Conservation (phyloP, 2,113 vertebrate genomes). For the Gavialis gangeticus region DNA sequence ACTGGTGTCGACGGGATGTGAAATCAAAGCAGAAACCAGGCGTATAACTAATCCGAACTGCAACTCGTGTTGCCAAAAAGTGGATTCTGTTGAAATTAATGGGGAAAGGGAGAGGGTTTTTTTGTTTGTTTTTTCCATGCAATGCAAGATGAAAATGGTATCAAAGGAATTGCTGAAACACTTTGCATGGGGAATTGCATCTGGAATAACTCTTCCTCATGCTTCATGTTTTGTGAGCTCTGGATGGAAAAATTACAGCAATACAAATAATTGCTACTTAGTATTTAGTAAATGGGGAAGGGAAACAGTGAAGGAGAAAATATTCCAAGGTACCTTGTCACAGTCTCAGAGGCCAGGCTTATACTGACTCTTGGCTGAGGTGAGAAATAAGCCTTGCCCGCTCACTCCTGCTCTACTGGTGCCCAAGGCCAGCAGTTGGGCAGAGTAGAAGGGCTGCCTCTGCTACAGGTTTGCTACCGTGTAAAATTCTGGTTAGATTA, state of each 20-base stretch:
- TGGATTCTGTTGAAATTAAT: neutral
- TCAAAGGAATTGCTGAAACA: neutral
- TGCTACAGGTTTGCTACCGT: neutral
- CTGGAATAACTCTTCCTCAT: neutral
- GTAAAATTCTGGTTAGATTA: neutral
- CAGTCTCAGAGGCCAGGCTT: too few species aligned
- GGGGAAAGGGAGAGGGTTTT: neutral
- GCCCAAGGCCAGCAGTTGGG: neutral
- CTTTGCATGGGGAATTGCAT: too few species aligned
- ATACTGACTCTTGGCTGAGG: too few species aligned
- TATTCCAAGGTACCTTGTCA: too few species aligned
- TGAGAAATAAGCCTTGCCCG: neutral
- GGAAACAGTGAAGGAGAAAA: neutral
- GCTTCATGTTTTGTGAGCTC: neutral
- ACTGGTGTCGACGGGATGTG: neutral
- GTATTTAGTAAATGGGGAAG: neutral
- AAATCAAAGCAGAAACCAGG: neutral
- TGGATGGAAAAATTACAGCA: neutral
- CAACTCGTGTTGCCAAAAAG: neutral
- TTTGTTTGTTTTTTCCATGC: neutral
- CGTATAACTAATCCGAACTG: neutral
- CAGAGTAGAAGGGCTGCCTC: neutral
- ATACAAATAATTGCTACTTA: neutral
- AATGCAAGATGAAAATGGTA: neutral
- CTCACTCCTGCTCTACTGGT: neutral